Percentiles rank a stretch among this genome's conserved stretches.
Conservation (phyloP, 2,113 vertebrate genomes). For the Rana temporaria region DNA sequence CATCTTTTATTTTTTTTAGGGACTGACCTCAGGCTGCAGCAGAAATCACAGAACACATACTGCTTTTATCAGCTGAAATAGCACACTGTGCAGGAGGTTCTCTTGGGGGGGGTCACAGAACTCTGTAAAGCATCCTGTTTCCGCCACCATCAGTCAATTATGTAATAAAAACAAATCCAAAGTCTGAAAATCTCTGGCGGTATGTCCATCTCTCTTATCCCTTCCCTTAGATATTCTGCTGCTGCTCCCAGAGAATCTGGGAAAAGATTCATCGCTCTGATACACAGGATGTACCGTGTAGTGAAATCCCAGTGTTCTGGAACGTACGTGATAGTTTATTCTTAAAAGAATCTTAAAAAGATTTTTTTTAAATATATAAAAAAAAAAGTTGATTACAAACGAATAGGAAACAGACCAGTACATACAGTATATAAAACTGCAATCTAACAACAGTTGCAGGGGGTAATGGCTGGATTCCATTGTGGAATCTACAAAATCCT, state of each 20-base stretch:
- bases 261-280: not conserved
- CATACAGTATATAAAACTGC: no score
- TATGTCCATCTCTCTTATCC: slow-evolving; percentile 7
- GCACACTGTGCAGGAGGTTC: slow-evolving; percentile 24
- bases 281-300: not conserved
- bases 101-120: slow-evolving; percentile 40
- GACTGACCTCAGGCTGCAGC: slow-evolving; percentile 10
- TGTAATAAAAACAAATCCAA: slow-evolving; percentile 27
- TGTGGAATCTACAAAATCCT: no score
- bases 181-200: not conserved
- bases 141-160: slow-evolving; percentile 38
- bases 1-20: slow-evolving; percentile 13
- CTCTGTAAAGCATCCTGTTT: slow-evolving; percentile 35
- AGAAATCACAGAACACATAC: slow-evolving; percentile 29
- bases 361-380: no score
- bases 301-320: not conserved
- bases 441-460: no score
- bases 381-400: no score
- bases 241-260: slow-evolving; percentile 4
- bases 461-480: no score
- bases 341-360: no score
- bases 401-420: no score
- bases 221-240: not conserved
- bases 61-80: slow-evolving; percentile 56
- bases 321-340: not conserved